Evolutionary conservation across 2,888 invertebrate genomes (phyloP).

Genomic region (Plebejus argus): DNA sequence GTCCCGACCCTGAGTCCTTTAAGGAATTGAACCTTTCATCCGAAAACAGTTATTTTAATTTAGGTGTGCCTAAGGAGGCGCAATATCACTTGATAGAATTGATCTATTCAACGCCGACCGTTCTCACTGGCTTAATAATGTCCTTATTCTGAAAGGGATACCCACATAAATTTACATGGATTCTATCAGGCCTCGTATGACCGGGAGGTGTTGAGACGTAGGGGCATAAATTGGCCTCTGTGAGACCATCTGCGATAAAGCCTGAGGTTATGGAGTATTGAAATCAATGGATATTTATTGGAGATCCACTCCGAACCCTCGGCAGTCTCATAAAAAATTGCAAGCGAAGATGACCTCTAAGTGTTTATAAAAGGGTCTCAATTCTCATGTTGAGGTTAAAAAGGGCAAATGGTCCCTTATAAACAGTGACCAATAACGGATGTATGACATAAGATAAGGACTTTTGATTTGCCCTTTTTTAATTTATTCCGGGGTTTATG

Average conservation of each 20-base stretch:
- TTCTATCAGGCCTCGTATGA: conserved; percentile 38
- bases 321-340: conserved; percentile 40
- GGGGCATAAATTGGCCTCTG: conserved; percentile 71
- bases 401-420: conserved; percentile 14
- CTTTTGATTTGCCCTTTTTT: conserved; percentile 1
- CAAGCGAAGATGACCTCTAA: conserved; percentile 35
- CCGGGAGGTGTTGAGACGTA: conserved; percentile 49
- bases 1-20: too few species aligned
- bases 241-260: conserved; percentile 64
- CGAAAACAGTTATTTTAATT: conserved; percentile 15
- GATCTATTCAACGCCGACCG: conserved; percentile 16
- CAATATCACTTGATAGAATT: neutral
- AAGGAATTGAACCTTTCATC: neutral
- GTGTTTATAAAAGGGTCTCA: conserved; percentile 25
- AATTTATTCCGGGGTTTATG: conserved; percentile 17
- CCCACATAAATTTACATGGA: conserved; percentile 36
- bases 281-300: conserved; percentile 72
- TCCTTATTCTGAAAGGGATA: conserved; percentile 29
- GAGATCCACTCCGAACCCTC: conserved; percentile 57
- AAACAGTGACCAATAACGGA: conserved; percentile 10
- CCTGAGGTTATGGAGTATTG: conserved; percentile 66
- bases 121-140: conserved; percentile 26
- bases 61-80: neutral
- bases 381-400: conserved; percentile 7
- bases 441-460: conserved; percentile 9